These are phyloP conservation scores for Acanthurus leucopareius DNA, from an alignment of 2,797 vertebrate species.

Conservation along the genomic window DNA sequence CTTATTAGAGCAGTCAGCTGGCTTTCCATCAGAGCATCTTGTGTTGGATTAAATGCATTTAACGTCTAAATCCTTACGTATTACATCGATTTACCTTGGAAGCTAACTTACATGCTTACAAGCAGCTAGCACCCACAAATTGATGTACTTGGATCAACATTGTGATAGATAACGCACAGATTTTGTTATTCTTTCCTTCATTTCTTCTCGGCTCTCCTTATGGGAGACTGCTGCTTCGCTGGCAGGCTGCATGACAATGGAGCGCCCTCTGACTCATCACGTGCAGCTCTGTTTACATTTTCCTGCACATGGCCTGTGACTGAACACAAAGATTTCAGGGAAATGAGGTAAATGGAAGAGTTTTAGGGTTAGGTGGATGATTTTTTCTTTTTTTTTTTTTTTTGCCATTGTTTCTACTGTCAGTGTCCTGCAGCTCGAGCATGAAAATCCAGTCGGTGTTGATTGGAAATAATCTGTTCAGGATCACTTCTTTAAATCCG, in stretches of 20 bases:
- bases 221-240: conserved; percentile 35
- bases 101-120: background rate
- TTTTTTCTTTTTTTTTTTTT: conserved; percentile 20
- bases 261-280: conserved; percentile 63
- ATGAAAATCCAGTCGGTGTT: background rate
- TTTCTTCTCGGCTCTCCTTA: conserved; percentile 8
- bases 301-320: conserved; percentile 51
- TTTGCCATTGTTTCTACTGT: background rate
- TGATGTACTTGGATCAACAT: background rate
- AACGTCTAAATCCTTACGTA: conserved; percentile 15
- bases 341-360: conserved; percentile 58
- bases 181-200: background rate
- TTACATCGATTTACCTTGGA: conserved; percentile 3
- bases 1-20: conserved; percentile 2
- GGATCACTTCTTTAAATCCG: conserved; percentile 10
- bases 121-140: conserved; percentile 6
- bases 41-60: conserved; percentile 20
- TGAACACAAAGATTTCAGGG: conserved; percentile 64
- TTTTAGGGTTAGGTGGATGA: conserved; percentile 19
- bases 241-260: conserved; percentile 41
- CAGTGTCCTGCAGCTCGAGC: background rate
- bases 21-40: conserved; percentile 26
- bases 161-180: background rate
- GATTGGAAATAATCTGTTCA: background rate
- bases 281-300: conserved; percentile 61